Evolutionary conservation across 2,888 invertebrate genomes (phyloP), one percentile per base, ranked within the genome.

Genomic region (Blastobasis lacticolella): DNA sequence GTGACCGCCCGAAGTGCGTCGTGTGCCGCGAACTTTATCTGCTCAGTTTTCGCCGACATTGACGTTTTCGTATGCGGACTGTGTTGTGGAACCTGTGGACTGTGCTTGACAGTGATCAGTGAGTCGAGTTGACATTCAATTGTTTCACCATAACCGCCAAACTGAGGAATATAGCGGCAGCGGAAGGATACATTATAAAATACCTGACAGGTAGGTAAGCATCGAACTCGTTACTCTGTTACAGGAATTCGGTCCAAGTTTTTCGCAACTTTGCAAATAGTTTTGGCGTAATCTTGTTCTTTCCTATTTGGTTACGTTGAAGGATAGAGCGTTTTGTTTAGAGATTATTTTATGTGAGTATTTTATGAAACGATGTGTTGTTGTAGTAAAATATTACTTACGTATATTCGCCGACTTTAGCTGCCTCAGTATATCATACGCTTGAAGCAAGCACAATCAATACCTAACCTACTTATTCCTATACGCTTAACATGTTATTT

Each of bases 181-280:
- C 69, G 53, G 81, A 81, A 70, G 75, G 80, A 69, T 82, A 78
- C 65, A 75, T 86, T 76, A 85, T 86, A 81, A 83, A 79, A 80
- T 85, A 84, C 73, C 75, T 86, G 64, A 82, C 83, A 85, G 87
- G 87, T 86, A 75, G 70, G 80, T 53, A 45, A 10, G 23, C 1
- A 23, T 54, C 51, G 51, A 49, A 53, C 57, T 59, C 57, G 48
- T 52, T 53, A 49, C 46, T 53, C 57, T 61, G 10, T 60, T 62
- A 49, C 54, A 49, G 51, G 66, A 74, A 72, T 75, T 77, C 74
- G 76, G 78, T 79, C 75, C 78, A 78, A 78, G 77, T 74, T 69
- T 58, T 54, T 40, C 42, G 40, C 9, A 36, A 10, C 23, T 23
- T 23, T 23, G 23, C 23, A 23, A 23, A 23, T n/a, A n/a, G n/a